These are phyloP conservation scores for Caenorhabditis sp. DNA, from an alignment of 2,888 invertebrate genomes.

Conservation along the genomic window DNA sequence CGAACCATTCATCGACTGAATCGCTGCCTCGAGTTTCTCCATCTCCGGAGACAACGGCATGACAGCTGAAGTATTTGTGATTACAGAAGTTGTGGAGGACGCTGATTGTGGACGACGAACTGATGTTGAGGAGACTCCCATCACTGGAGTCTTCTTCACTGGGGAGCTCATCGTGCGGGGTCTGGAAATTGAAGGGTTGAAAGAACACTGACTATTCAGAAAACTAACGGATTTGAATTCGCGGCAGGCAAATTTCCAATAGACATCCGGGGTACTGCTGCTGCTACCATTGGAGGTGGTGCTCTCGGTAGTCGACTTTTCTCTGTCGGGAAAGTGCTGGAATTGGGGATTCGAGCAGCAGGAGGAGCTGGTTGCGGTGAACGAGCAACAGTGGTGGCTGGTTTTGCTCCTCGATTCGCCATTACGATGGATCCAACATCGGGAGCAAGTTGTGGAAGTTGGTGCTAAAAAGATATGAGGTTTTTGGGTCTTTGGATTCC, in stretches of 20 bases:
- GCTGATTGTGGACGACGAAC: slow-evolving; percentile 59
- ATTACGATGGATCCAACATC: slow-evolving; percentile 61
- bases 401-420: slow-evolving; percentile 68
- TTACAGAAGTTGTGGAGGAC: slow-evolving; percentile 35
- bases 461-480: slow-evolving; percentile 10
- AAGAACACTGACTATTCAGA: neutral
- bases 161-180: slow-evolving; percentile 65
- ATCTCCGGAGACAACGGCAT: slow-evolving; percentile 64
- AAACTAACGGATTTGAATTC: slow-evolving; percentile 27
- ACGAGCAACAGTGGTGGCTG: slow-evolving; percentile 22
- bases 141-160: slow-evolving; percentile 71
- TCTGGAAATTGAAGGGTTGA: slow-evolving; percentile 17
- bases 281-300: slow-evolving; percentile 41
- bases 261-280: slow-evolving; percentile 42
- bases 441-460: slow-evolving; percentile 65
- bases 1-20: slow-evolving; percentile 68
- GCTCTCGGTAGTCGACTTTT: slow-evolving; percentile 67
- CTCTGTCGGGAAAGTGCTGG: slow-evolving; percentile 67
- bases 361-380: slow-evolving; percentile 36
- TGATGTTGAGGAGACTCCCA: slow-evolving; percentile 68
- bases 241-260: slow-evolving; percentile 24
- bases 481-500: neutral
- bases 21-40: slow-evolving; percentile 70
- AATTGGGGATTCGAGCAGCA: slow-evolving; percentile 53
- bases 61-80: slow-evolving; percentile 42